These are phyloP conservation scores for Drosophila flavopinicola DNA, from an alignment of 2,888 invertebrate genomes.

Conservation along the genomic window DNA sequence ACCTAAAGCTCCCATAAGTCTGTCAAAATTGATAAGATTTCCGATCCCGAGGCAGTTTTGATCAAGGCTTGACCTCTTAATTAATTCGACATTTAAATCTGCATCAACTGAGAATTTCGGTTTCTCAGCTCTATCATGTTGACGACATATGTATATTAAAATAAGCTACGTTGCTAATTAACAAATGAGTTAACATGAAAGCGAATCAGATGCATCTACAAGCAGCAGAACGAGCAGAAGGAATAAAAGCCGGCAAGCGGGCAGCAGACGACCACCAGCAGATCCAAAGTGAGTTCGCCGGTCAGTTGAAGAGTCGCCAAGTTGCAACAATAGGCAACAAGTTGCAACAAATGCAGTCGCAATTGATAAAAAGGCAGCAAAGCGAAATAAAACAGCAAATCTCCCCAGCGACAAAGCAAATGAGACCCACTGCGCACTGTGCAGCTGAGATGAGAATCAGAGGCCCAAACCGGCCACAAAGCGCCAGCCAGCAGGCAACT, in stretches of 20 bases:
- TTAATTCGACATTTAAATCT: no score
- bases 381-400: conserved; percentile 47
- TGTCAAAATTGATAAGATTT: no score
- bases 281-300: conserved; percentile 8
- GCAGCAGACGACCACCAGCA: conserved; percentile 15
- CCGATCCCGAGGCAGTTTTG: no score
- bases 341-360: conserved; percentile 74
- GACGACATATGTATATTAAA: no score
- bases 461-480: conserved; percentile 59
- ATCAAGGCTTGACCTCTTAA: no score
- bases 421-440: conserved; percentile 62
- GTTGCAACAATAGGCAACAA: conserved; percentile 63
- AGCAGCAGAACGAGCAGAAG: conserved; percentile 42
- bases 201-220: conserved; percentile 33
- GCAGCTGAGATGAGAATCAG: conserved; percentile 32
- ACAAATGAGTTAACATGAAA: conserved; percentile 6
- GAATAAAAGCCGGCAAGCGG: conserved; percentile 39
- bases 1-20: no score
- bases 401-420: conserved; percentile 72
- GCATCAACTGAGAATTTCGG: no score
- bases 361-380: conserved; percentile 37
- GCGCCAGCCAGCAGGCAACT: conserved; percentile 20
- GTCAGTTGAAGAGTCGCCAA: conserved; percentile 7
- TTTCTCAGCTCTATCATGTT: no score
- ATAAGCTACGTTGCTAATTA: no score